Evolutionary conservation across 2,888 invertebrate genomes (phyloP), one percentile per base, ranked within the genome.

Genomic region (Brenthis ino): DNA sequence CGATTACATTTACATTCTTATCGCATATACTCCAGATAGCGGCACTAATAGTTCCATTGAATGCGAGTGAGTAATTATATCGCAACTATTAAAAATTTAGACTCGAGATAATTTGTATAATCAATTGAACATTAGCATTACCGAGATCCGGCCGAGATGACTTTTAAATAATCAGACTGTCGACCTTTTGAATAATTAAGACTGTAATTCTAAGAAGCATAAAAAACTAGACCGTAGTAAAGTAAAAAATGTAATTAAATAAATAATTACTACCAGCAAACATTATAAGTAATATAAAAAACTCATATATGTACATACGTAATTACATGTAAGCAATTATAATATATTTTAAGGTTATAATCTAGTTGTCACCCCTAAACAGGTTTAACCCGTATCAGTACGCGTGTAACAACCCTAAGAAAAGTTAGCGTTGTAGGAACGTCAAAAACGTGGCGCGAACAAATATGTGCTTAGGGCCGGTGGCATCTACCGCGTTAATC

Each of bases 401-500:
- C 53, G 16, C 50, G 14, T n/a, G 57, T 57, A 55, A 78, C 89
- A 91, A 76, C 91, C 91, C 91, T 91, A 88, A 89, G 88, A 87
- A 89, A 90, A 88, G 86, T 87, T 86, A 84, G 84, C 84, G 82
- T 84, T 82, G 81, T 79, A 84, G 88, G 86, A 86, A 89, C 86
- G 87, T 89, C 88, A 90, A 91, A 92, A 91, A 89, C 85, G 88
- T 81, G 84, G 88, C 79, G 91, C 84, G 87, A 91, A 89, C 91
- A 92, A 91, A 92, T 91, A 91, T 91, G 90, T 91, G 90, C 83
- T 85, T 84, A 84, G 81, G 82, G 75, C 77, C 76, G 80, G 74
- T 69, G 77, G 69, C 80, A 72, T 68, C 71, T 78, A 79, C 54
- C 61, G 64, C 53, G 69, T 64, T 73, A 68, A 71, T 58, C 68